Base-by-base conservation (phyloP, 2,797 vertebrate species). In the Serranus cabrilla region DNA sequence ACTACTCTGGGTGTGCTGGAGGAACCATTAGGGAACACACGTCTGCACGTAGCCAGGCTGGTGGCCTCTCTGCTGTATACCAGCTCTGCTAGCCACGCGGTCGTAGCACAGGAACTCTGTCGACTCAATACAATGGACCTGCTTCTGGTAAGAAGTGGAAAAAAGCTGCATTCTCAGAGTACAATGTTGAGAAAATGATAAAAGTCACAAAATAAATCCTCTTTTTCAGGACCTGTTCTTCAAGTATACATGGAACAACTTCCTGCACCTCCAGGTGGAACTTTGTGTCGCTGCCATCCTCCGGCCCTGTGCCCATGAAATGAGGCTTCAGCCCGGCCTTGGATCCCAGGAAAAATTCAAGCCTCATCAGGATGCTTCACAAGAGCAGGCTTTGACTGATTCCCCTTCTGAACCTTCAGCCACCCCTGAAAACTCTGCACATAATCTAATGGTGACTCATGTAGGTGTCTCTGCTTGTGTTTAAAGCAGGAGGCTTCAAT, bases 221-320 rank as follows among this genome's bases (percentile, higher is more conserved):
- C 59, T 62, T 37, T 72, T 2, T 78, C 92, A 99, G 98, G 96
- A 99, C 84, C 94, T 99, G 84, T 99, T 99, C 93, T 99, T 99
- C 90, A 98, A 98, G 87, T 99, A 98, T 87, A 97, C 95, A 5
- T 99, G 98, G 98, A 99, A 99, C 94, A 99, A 99, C 89, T 99
- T 99, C 84, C 89, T 99, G 91, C 98, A 99, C 90, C 96, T 97
- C 88, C 98, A 99, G 97, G 98, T 99, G 93, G 98, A 99, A 83
- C 93, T 99, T 66, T 99, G 97, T 78, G 94, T 99, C 78, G 96
- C 96, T 2, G 97, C 97, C 64, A 97, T 99, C 60, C 93, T 99
- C 55, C 96, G 97, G 4, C 97, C 96, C 51, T 95, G 97, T 6
- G 89, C 92, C 63, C 94, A 94, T 13, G 94, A 96, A 81, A 94